These are phyloP conservation scores for Chrysodeixis includens DNA, from an alignment of 2,888 invertebrate species.

Conservation along the genomic window DNA sequence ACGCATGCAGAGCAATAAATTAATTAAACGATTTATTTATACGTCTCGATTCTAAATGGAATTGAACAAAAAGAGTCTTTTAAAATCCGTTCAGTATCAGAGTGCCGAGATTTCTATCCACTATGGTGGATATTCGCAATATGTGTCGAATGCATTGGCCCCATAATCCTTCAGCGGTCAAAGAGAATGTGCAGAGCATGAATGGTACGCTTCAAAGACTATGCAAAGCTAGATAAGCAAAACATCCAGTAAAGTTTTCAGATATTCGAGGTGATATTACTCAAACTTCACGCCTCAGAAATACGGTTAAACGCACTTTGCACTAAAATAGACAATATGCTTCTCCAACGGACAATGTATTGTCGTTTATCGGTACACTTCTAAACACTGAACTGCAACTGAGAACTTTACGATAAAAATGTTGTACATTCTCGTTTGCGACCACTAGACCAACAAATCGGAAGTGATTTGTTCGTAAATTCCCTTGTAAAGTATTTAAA, in stretches of 20 bases:
- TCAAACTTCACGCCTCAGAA: background rate
- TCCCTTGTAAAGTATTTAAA: background rate
- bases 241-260: constrained; percentile 15
- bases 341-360: background rate
- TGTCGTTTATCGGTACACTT: background rate
- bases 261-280: background rate
- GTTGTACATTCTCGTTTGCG: background rate
- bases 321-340: background rate
- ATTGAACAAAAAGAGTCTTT: background rate
- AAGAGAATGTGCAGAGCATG: constrained; percentile 44
- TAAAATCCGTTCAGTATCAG: background rate
- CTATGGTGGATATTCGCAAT: constrained; percentile 12
- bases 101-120: background rate
- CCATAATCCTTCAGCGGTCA: constrained; percentile 50
- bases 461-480: background rate
- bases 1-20: constrained; percentile 1
- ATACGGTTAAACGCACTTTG: background rate
- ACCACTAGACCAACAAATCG: background rate
- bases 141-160: constrained; percentile 31
- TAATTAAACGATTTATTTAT: background rate
- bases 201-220: constrained; percentile 42
- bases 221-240: constrained; percentile 33
- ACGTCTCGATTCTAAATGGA: background rate
- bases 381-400: background rate
- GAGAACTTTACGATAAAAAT: background rate